phyloP scores from a whole-genome alignment of 1,140 invertebrate species.

The Neodiprion lecontei region DNA sequence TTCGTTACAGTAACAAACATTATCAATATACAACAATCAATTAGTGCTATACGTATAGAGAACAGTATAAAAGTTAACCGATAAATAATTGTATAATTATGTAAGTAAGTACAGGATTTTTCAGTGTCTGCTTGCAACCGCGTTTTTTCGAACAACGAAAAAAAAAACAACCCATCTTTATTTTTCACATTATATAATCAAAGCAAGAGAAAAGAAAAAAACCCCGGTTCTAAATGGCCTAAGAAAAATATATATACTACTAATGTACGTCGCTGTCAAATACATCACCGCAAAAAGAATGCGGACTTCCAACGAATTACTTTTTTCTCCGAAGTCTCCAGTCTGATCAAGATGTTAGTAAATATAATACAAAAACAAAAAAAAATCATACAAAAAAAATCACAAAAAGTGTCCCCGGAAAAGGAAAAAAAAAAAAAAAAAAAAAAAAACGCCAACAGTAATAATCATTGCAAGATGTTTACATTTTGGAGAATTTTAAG shows the following conservation, averaged over 20 bases:
- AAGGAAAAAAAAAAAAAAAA: not conserved
- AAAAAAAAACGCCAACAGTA: slow-evolving; percentile 19
- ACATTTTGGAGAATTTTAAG: not conserved
- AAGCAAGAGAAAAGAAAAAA: not conserved
- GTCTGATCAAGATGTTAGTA: not conserved
- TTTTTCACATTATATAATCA: too few relatives aligned
- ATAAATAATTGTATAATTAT: slow-evolving; percentile 4
- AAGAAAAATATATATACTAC: not conserved
- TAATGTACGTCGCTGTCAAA: slow-evolving; percentile 33
- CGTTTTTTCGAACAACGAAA: slow-evolving; percentile 1
- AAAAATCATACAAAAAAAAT: slow-evolving; percentile 1
- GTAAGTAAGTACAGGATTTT: not conserved
- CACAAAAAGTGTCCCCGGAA: slow-evolving; percentile 9
- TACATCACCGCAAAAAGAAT: slow-evolving; percentile 32
- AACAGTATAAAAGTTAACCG: not conserved
- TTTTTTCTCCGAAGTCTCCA: not conserved
- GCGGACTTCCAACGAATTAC: not conserved
- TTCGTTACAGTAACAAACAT: slow-evolving; percentile 58
- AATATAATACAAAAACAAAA: not conserved
- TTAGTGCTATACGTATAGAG: slow-evolving; percentile 1
- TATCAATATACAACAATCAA: slow-evolving; percentile 1
- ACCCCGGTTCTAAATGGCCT: slow-evolving; percentile 1
- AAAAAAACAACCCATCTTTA: not conserved
- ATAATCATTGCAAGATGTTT: not conserved
- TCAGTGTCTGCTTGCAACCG: not conserved